Conservation (phyloP, 2,888 invertebrate genomes). For the Eulithis prunata region DNA sequence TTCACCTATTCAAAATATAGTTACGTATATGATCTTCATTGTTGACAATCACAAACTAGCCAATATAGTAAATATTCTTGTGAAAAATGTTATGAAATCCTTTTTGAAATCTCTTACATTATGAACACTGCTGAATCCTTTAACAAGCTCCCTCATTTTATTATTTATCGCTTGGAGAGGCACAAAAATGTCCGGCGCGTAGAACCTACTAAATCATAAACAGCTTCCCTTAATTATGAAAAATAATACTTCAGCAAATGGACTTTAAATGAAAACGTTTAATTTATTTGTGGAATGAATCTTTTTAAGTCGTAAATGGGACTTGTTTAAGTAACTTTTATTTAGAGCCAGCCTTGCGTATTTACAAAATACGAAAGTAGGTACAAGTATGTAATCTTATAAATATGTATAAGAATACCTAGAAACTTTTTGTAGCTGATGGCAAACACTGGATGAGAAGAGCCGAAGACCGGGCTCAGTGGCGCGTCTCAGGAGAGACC, state of each 20-base stretch:
- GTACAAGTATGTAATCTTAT: too few species aligned
- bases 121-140: conserved; percentile 31
- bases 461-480: too few species aligned
- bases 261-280: conserved; percentile 51
- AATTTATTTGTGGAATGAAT: conserved; percentile 58
- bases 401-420: too few species aligned
- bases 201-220: conserved; percentile 64
- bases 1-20: too few species aligned
- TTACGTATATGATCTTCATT: too few species aligned
- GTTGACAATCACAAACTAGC: too few species aligned
- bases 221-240: conserved; percentile 67
- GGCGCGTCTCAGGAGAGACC: too few species aligned
- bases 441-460: too few species aligned
- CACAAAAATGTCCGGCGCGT: conserved; percentile 60
- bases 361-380: too few species aligned
- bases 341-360: conserved; percentile 3
- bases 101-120: neutral
- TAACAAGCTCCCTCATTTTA: conserved; percentile 59
- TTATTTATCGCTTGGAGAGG: conserved; percentile 64
- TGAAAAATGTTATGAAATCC: too few species aligned
- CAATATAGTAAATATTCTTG: too few species aligned
- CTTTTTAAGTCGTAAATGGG: conserved; percentile 40
- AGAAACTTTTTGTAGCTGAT: too few species aligned
- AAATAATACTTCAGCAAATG: conserved; percentile 65
- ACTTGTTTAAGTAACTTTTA: neutral